phyloP scores from a whole-genome alignment of 2,797 vertebrate species.

The Otolemur crassicaudatus region DNA sequence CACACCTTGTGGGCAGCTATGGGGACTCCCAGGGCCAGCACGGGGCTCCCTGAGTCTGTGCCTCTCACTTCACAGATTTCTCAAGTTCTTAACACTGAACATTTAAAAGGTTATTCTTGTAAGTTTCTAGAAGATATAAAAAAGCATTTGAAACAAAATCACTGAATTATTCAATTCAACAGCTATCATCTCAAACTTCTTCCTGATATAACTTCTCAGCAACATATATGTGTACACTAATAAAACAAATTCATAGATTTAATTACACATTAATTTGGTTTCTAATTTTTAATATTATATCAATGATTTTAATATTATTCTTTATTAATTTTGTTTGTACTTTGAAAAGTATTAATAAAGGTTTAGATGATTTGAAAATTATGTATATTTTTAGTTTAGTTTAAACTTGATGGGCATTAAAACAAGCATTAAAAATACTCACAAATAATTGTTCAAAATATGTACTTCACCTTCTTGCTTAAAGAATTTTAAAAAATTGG shows the following conservation, averaged over 20 bases:
- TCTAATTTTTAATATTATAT: background rate
- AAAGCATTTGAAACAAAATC: background rate
- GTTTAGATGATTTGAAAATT: background rate
- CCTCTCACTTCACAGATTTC: too few species aligned
- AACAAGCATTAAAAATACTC: background rate
- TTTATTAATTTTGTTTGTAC: background rate
- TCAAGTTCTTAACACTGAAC: background rate
- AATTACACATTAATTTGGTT: background rate
- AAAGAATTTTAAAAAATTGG: background rate
- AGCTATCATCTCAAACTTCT: background rate
- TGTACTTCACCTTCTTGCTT: background rate
- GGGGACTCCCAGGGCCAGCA: accelerated
- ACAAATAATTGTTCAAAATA: background rate
- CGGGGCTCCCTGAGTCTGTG: background rate
- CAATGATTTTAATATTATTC: background rate
- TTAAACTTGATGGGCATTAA: background rate
- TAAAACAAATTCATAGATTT: background rate
- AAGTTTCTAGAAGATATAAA: background rate
- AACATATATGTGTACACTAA: background rate
- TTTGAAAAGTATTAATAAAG: background rate
- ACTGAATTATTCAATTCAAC: background rate
- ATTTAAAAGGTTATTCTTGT: background rate
- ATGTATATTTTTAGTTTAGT: background rate
- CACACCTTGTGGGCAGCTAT: accelerated
- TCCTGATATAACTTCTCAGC: background rate